Conservation (phyloP, 1,140 invertebrate species). For the Metopolophium dirhodum region DNA sequence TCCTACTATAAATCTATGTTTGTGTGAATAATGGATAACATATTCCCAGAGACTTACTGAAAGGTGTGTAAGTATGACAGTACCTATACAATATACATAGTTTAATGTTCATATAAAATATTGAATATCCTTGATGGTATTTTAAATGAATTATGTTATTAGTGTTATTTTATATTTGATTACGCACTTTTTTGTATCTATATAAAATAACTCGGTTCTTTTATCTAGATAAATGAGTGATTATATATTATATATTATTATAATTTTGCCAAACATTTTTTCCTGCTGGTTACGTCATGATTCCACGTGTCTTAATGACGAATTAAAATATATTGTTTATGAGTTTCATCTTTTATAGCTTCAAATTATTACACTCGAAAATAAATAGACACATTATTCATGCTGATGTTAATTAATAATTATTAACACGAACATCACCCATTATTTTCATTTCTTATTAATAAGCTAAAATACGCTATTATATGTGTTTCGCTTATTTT, state of each 20-base stretch:
- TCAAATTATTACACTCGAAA: background rate
- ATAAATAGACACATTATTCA: background rate
- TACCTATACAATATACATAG: background rate
- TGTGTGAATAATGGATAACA: background rate
- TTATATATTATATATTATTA: background rate
- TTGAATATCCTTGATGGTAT: background rate
- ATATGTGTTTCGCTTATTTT: background rate
- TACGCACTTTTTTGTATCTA: background rate
- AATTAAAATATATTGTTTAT: constrained; percentile 16
- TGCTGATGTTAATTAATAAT: background rate
- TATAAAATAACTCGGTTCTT: background rate
- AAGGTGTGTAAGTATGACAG: background rate
- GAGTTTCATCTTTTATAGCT: constrained; percentile 9
- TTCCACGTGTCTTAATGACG: background rate
- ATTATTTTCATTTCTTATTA: background rate
- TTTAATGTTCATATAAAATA: background rate
- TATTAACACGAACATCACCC: background rate
- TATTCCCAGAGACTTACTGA: background rate
- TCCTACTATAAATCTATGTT: background rate
- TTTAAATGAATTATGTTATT: background rate
- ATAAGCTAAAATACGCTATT: constrained; percentile 1
- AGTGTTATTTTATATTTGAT: background rate
- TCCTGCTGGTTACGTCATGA: background rate
- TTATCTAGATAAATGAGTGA: background rate
- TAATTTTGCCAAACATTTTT: background rate